Evolutionary conservation across 1,140 invertebrate species (phyloP).

Genomic region (Metaphire vulgaris): DNA sequence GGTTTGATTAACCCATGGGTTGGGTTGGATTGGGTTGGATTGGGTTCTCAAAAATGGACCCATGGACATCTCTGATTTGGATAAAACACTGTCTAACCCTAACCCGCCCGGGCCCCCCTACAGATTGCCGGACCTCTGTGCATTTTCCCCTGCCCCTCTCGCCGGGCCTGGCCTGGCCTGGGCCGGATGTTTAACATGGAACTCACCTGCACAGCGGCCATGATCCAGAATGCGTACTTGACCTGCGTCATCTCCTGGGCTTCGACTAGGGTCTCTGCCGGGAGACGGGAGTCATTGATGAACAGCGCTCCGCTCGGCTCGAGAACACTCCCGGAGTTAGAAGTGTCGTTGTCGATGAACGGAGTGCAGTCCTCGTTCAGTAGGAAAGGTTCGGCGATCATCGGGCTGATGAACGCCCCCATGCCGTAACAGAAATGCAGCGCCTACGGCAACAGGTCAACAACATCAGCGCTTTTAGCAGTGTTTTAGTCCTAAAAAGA

Average conservation of each 20-base stretch:
- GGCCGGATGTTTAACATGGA: no score
- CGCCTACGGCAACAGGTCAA: conserved; percentile 47
- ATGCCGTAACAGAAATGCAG: conserved; percentile 57
- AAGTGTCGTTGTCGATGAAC: conserved; percentile 30
- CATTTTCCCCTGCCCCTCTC: no score
- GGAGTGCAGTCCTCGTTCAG: conserved; percentile 50
- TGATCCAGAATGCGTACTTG: conserved; percentile 54
- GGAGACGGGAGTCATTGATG: conserved; percentile 10
- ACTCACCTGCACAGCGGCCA: conserved; percentile 52
- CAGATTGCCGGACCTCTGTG: no score
- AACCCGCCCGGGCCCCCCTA: no score
- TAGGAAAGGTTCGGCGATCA: conserved; percentile 56
- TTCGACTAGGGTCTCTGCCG: conserved; percentile 32
- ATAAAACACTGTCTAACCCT: no score
- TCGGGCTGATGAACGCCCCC: conserved; percentile 56
- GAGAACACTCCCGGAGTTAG: not conserved
- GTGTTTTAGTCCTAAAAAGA: conserved; percentile 59
- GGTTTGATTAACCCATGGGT: no score
- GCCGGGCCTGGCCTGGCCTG: no score
- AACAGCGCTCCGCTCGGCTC: not conserved
- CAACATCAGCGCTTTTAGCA: conserved; percentile 39
- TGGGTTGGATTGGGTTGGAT: no score
- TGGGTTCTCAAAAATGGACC: no score
- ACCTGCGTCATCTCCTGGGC: conserved; percentile 46
- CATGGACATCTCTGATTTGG: no score